Percentiles rank a stretch among this genome's conserved stretches.
phyloP scores from a whole-genome alignment of 2,113 vertebrate genomes.

The Tonatia bakeri region DNA sequence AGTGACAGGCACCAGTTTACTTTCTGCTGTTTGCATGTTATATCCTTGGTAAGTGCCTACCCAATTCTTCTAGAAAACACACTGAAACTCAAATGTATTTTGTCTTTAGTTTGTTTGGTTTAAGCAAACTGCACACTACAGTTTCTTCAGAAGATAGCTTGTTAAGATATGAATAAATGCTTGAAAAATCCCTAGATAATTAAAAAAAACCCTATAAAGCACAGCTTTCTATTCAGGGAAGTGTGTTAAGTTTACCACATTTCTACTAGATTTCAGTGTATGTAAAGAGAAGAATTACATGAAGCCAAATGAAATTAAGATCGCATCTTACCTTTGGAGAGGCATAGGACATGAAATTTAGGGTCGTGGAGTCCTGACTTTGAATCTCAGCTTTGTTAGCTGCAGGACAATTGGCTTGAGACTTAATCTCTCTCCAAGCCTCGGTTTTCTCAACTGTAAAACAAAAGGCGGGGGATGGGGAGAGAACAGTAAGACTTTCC shows the following conservation, averaged over 20 bases:
- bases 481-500: not conserved
- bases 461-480: fast-evolving
- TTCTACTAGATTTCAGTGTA: not conserved
- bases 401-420: not conserved
- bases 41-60: conserved; percentile 17
- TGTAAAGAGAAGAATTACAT: not conserved
- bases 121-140: not conserved
- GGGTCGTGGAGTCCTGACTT: not conserved
- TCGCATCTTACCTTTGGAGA: not conserved
- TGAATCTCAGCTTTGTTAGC: not conserved
- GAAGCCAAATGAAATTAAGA: not conserved
- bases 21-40: conserved; percentile 1
- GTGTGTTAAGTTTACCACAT: not conserved
- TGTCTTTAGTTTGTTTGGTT: conserved; percentile 26
- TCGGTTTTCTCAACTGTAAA: not conserved
- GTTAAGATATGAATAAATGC: not conserved
- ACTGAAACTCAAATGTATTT: conserved; percentile 19
- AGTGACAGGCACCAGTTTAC: conserved; percentile 25
- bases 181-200: conserved; percentile 15
- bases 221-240: not conserved
- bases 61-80: conserved; percentile 27
- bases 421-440: not conserved
- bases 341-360: not conserved
- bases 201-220: not conserved
- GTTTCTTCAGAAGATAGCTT: not conserved